Base-by-base conservation (phyloP, 1,140 invertebrate species). In the Holcopasites calliopsidis region DNA sequence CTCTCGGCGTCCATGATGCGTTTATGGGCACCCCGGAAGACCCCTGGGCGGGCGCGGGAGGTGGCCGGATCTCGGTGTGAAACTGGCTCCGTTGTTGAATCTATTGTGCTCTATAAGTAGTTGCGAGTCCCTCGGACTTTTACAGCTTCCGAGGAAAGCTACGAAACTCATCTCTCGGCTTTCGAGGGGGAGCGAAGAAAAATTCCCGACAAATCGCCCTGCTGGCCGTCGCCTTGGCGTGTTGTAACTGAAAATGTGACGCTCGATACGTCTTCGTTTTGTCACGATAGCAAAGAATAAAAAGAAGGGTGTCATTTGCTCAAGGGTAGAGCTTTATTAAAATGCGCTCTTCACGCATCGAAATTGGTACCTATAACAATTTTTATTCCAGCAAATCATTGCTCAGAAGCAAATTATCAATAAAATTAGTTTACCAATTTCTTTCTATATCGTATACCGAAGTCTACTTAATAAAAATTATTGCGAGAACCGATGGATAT, bases 21-120 rank as follows among this genome's bases (percentile, higher is more conserved):
- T 88, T 89, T 88, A 89, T 75, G 66, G 69, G 62, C 18, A 42
- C 72, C 75, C 83, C 85, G 86, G 86, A 86, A 87, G 77, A 82
- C 77, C 85, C 81, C 86, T 52, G 79, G 84, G 60, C 18, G 57
- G 76, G 61, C 83, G 81, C 82, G 42, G 80, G 71, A 85, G 84
- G 79, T 66, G 79, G 85, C 74, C 88, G 81, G 73, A 87, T 88
- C 80, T 84, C 75, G 77, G 72, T 79, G 77, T 86, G 83, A 90
- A 90, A 89, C 85, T 73, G 79, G 55, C 42, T 16, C 73, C 79
- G 84, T 91, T 89, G 88, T 91, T 71, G 38, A 47, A 3, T 28
- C 57, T 33, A 89, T 90, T 90, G 88, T 89, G n/a, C 57, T 13
- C 66, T 61, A 65, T 87, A 89, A 90, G 87, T 90, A 89, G 85